Evolutionary conservation across 1,140 invertebrate genomes (phyloP).

Genomic region (Aphelinus certus): DNA sequence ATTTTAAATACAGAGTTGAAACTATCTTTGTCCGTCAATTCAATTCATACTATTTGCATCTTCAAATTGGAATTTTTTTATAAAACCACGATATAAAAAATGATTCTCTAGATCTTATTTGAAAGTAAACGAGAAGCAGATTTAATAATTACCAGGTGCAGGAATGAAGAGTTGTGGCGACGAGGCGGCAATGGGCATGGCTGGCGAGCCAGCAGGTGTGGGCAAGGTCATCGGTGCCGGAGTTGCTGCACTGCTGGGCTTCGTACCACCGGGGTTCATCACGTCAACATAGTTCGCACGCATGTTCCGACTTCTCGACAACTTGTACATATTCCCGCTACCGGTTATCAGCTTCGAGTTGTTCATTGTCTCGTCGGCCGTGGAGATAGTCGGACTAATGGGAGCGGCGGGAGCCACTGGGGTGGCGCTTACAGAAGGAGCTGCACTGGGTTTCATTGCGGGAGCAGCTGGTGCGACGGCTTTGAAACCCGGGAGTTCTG

Average conservation of each 20-base stretch:
- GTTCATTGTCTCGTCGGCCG: constrained; percentile 47
- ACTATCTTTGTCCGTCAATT: neutral
- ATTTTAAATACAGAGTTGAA: too few species aligned
- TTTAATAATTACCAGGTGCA: constrained; percentile 60
- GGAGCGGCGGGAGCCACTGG: constrained; percentile 14
- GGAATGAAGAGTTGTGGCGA: constrained; percentile 68
- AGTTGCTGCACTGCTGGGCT: constrained; percentile 57
- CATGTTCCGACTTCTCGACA: constrained; percentile 78
- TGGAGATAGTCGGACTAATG: neutral
- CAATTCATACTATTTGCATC: neutral
- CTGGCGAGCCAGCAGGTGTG: constrained; percentile 62
- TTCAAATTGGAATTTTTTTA: neutral
- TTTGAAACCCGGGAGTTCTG: constrained; percentile 64
- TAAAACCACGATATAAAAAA: too few species aligned
- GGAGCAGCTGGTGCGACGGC: neutral
- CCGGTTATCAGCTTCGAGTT: constrained; percentile 62
- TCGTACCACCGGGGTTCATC: constrained; percentile 71
- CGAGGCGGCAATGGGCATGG: constrained; percentile 61
- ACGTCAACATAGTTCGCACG: constrained; percentile 81
- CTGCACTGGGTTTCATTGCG: constrained; percentile 25
- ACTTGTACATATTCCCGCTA: constrained; percentile 79
- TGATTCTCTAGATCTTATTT: too few species aligned
- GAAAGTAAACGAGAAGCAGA: neutral
- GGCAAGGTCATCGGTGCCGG: constrained; percentile 62
- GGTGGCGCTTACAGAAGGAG: neutral